Evolutionary conservation across 2,113 vertebrate genomes (phyloP).

Genomic region (Peromyscus leucopus): DNA sequence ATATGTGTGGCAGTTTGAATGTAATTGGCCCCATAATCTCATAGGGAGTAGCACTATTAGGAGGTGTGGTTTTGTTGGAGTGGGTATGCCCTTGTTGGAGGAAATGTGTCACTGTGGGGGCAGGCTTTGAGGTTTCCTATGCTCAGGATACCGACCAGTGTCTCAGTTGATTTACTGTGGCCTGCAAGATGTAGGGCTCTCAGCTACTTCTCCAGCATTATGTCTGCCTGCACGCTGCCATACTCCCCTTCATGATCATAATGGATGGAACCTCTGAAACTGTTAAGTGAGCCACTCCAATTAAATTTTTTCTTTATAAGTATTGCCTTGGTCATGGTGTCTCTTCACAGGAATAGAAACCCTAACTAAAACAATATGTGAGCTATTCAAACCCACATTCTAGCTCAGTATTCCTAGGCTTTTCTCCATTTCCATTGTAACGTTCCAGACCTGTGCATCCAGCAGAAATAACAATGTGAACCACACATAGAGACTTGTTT

Average conservation of each 20-base stretch:
- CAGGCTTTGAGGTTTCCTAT: background rate
- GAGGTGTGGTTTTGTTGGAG: background rate
- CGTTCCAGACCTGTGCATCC: background rate
- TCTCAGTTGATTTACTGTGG: background rate
- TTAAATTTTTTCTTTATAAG: background rate
- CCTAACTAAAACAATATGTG: background rate
- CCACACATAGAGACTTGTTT: background rate
- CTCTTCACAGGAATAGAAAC: background rate
- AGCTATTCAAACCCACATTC: background rate
- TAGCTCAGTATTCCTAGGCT: background rate
- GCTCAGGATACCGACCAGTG: background rate
- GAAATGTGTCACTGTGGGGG: background rate
- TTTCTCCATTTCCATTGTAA: background rate
- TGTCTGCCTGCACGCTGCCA: accelerated
- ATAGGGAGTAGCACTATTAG: background rate
- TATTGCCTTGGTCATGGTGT: background rate
- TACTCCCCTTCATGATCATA: background rate
- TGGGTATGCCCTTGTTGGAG: background rate
- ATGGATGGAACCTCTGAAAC: background rate
- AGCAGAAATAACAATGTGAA: background rate
- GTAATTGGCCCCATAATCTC: background rate
- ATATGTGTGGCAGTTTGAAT: background rate
- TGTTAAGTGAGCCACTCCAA: background rate
- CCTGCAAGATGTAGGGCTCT: background rate
- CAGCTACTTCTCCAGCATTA: background rate